These are phyloP conservation scores for Pangasianodon hypophthalmus DNA, from an alignment of 2,113 vertebrate genomes.

Conservation along the genomic window DNA sequence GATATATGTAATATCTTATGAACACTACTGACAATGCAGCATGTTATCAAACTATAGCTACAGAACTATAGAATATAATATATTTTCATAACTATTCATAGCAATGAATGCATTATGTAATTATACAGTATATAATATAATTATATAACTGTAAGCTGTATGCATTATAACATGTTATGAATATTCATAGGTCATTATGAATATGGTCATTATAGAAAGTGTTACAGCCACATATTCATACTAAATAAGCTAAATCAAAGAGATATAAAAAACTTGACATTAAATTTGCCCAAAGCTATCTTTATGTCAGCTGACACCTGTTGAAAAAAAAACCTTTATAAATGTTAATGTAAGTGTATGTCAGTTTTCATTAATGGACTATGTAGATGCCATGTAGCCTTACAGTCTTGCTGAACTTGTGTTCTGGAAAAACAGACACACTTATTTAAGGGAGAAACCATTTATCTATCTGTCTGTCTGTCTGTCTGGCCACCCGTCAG, in stretches of 20 bases:
- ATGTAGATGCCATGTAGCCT: neutral
- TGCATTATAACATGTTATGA: neutral
- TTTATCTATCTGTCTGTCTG: too few species aligned
- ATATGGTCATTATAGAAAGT: neutral
- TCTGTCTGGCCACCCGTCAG: neutral
- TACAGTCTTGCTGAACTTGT: too few species aligned
- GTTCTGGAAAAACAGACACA: too few species aligned
- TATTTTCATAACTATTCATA: neutral
- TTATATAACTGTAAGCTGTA: neutral
- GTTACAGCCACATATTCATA: neutral
- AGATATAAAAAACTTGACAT: too few species aligned
- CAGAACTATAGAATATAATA: neutral
- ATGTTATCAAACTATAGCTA: neutral
- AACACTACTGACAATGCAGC: neutral
- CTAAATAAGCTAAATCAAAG: neutral
- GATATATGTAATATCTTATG: neutral
- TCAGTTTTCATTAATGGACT: neutral
- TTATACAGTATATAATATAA: too few species aligned
- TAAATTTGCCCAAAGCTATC: too few species aligned
- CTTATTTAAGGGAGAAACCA: too few species aligned
- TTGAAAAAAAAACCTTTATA: too few species aligned
- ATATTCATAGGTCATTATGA: neutral
- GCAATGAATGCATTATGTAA: too few species aligned
- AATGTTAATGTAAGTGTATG: too few species aligned
- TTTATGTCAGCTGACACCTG: too few species aligned